Percentiles rank a stretch among this genome's conserved stretches.
These are phyloP conservation scores for Smittia sp. DNA, from an alignment of 2,888 invertebrate species.

Conservation along the genomic window DNA sequence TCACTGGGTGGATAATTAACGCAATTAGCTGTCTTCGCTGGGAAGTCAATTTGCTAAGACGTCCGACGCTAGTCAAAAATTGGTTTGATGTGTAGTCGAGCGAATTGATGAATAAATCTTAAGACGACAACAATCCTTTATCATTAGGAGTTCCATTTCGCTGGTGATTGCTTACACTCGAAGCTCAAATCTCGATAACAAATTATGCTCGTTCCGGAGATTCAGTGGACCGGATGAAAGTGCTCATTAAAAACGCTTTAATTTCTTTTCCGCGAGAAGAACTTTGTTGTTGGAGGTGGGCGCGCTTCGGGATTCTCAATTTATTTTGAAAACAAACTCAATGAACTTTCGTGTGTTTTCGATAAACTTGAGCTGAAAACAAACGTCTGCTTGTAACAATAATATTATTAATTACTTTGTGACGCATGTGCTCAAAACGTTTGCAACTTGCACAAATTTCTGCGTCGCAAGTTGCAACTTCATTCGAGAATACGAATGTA, in stretches of 20 bases:
- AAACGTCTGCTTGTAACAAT: background rate
- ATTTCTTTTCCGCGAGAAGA: background rate
- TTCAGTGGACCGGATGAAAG: conserved; percentile 25
- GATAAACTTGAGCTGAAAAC: too few relatives aligned
- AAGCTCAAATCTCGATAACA: background rate
- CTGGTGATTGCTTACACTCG: background rate
- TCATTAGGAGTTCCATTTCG: background rate
- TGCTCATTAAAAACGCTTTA: conserved; percentile 24
- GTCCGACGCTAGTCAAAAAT: conserved; percentile 21
- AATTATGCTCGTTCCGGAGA: background rate
- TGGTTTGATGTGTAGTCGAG: conserved; percentile 36
- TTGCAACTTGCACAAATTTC: background rate
- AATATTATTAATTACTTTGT: too few relatives aligned
- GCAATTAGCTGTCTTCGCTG: conserved; percentile 36
- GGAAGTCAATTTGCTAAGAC: background rate
- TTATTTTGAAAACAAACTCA: background rate
- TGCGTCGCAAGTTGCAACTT: background rate
- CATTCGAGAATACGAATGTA: background rate
- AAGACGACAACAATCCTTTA: conserved; percentile 37
- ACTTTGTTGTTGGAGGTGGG: background rate
- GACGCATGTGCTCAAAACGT: background rate
- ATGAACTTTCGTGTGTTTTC: too few relatives aligned
- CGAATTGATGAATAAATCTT: conserved; percentile 33
- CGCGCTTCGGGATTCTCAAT: too few relatives aligned
- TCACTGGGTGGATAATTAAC: conserved; percentile 41